phyloP scores from a whole-genome alignment of 2,113 vertebrate species.

The Indicator indicator region DNA sequence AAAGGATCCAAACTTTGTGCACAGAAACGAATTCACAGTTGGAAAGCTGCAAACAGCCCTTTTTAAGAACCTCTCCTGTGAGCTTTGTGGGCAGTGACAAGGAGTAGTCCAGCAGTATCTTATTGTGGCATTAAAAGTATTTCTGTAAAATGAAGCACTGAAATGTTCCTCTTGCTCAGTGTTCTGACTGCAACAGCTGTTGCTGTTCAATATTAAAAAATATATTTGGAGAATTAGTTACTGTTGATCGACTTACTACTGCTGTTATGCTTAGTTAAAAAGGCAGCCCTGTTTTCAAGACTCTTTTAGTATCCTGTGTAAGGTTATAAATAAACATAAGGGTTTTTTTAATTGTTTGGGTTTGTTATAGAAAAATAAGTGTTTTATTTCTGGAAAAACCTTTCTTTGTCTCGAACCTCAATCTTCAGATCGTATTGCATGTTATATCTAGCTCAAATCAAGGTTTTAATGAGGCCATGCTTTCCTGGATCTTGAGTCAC shows the following conservation, averaged over 20 bases:
- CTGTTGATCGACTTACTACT: not conserved
- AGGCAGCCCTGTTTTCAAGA: not conserved
- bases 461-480: not conserved
- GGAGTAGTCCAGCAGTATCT: not conserved
- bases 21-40: not conserved
- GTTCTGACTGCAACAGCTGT: conserved; percentile 34
- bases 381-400: not conserved
- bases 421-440: not conserved
- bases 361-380: not conserved
- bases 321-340: not conserved
- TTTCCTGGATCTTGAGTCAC: not conserved
- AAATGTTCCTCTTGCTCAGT: conserved; percentile 8
- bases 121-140: not conserved
- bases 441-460: not conserved
- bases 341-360: not conserved
- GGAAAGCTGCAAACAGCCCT: not conserved
- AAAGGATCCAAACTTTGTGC: not conserved
- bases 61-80: not conserved
- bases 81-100: not conserved
- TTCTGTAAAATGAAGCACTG: not conserved
- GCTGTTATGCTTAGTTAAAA: not conserved
- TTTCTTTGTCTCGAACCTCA: not conserved
- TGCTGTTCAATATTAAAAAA: conserved; percentile 36
- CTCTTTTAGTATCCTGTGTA: not conserved
- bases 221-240: conserved; percentile 13